Base-by-base conservation (phyloP, 2,113 vertebrate species). In the Semicossyphus pulcher region DNA sequence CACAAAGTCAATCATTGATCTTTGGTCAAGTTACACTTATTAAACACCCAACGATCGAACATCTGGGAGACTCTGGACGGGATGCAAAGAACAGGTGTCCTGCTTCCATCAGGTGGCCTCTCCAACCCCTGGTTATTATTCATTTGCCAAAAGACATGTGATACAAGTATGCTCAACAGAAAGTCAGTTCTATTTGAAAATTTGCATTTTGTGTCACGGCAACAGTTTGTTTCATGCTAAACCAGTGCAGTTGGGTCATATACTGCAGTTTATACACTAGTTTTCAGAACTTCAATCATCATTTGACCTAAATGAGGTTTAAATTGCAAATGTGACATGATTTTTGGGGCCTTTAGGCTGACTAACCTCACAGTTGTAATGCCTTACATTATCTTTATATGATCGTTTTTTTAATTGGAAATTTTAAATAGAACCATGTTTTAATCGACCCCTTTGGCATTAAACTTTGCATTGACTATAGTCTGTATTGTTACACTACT, bases 361-460 rank as follows among this genome's bases (percentile, higher is more conserved):
- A 65, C 6, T 16, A 29, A 45, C n/a, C 20, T 48, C 11, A 42
- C 4, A 41, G 31, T 23, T 42, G 2, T 20, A 14, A 10, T 11
- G 31, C 7, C 3, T 45, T 34, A 31, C 48, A 41, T 73, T 20
- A 6, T 59, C n/a, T 32, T 56, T 31, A 59, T 26, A 42, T 44
- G 20, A 68, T 61, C 10, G 29, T 37, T 21, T 32, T 51, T 45
- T 75, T 80, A 74, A 75, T 64, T 59, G 45, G n/a, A 64, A 41
- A 5, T 32, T 81, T 44, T 10, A 15, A 72, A 59, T 65, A 53
- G 53, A 9, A n/a, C n/a, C 42, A 51, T 42, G 26, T 11, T 70
- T 45, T 18, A 11, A 54, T 53, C 28, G 10, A 61, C 2, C 52
- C 58, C 26, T 36, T 28, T 28, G 48, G 37, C 41, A 61, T 53